Evolutionary conservation across 2,113 vertebrate genomes (phyloP), one percentile per base, ranked within the genome.

Genomic region (Lota lota): DNA sequence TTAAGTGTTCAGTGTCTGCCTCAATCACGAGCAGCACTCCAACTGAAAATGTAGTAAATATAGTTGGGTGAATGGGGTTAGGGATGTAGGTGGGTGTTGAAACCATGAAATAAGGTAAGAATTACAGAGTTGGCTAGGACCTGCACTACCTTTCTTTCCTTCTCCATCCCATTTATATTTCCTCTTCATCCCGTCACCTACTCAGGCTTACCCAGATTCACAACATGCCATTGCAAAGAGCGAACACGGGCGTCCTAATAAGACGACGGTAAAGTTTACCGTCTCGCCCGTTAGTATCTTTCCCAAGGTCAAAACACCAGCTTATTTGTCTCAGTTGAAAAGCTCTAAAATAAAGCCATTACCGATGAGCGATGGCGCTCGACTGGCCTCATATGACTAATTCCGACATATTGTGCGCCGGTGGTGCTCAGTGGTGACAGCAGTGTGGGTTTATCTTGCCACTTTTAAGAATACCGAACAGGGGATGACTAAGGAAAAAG

Each of bases 401-500:
- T 66, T 70, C 67, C 24, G 16, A 56, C 65, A 56, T 51, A 59
- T 58, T 66, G 51, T 61, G 56, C 65, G 56, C 63, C 19, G 15
- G 20, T 40, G 36, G 64, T 18, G 28, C 67, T 74, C 72, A 17
- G 63, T 22, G 58, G 64, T 73, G 64, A 75, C 33, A 75, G 70
- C 50, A 21, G 64, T 74, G 64, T 54, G 64, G 19, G 58, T 2
- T 74, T 66, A 61, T 70, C 65, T 57, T 57, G 56, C 47, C 66
- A 63, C 68, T 64, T 71, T 77, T 61, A 61, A 15, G 58, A 70
- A 78, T 68, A 66, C 36, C 68, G 74, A 51, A 36, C 17, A 47
- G 40, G 40, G 8, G 40, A 47, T 47, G 40, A 11, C 40, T 11
- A 47, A 47, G 12, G 22, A 33, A 3, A 61, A 12, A 66, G 18